Evolutionary conservation across 2,888 invertebrate genomes (phyloP).

Genomic region (Hypomecis punctinalis): DNA sequence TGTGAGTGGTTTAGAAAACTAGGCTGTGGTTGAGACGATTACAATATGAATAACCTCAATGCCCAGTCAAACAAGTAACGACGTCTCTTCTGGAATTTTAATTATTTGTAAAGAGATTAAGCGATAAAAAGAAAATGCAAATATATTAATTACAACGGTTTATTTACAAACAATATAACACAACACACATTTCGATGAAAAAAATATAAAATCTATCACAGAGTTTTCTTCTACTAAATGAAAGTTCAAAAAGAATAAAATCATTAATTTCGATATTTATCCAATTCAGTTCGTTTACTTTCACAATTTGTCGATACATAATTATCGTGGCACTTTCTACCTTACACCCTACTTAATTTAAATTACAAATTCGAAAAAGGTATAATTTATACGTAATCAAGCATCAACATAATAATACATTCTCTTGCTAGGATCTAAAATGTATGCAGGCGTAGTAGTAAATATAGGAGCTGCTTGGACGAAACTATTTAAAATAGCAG

Average conservation of each 20-base stretch:
- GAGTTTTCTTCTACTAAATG: constrained; percentile 50
- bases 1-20: constrained; percentile 47
- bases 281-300: constrained; percentile 50
- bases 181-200: constrained; percentile 13
- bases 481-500: constrained; percentile 70
- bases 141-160: constrained; percentile 15
- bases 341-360: constrained; percentile 49
- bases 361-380: constrained; percentile 13
- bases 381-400: constrained; percentile 39
- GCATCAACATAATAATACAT: constrained; percentile 80
- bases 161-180: constrained; percentile 13
- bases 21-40: constrained; percentile 55
- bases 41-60: constrained; percentile 54
- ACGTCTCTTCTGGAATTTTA: background rate
- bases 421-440: constrained; percentile 80
- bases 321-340: constrained; percentile 69
- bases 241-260: constrained; percentile 24
- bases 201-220: constrained; percentile 69
- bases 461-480: constrained; percentile 71
- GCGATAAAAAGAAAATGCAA: background rate
- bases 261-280: constrained; percentile 40
- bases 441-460: constrained; percentile 72
- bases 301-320: constrained; percentile 47
- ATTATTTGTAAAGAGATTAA: background rate
- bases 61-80: constrained; percentile 51